phyloP scores from a whole-genome alignment of 2,797 vertebrate species.

The Vireo griseus region DNA sequence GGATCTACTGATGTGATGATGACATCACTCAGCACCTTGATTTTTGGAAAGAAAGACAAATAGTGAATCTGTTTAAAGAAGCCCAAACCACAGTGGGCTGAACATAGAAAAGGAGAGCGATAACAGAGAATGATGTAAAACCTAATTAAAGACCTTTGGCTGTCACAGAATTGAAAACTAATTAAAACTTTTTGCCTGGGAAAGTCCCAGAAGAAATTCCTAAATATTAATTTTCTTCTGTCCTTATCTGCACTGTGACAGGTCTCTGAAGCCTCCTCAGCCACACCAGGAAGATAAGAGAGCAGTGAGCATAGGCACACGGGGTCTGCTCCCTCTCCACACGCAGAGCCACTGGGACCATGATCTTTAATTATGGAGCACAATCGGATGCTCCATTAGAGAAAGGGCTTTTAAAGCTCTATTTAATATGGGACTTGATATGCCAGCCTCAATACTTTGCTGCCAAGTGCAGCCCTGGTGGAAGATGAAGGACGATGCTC shows the following conservation, averaged over 20 bases:
- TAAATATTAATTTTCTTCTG: conserved; percentile 65
- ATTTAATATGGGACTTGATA: neutral
- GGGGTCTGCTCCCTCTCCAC: neutral
- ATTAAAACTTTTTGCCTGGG: conserved; percentile 49
- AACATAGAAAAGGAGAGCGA: neutral
- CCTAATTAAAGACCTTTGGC: conserved; percentile 50
- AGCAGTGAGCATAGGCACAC: neutral
- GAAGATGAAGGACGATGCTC: neutral
- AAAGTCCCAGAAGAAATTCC: conserved; percentile 48
- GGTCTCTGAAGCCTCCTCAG: neutral
- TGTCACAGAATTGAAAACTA: neutral
- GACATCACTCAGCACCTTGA: neutral
- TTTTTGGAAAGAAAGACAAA: neutral
- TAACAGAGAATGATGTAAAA: neutral
- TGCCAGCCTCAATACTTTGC: rapidly evolving
- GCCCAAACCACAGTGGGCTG: neutral
- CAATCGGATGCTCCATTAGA: neutral
- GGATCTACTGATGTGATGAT: neutral
- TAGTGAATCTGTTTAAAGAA: neutral
- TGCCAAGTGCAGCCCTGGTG: neutral
- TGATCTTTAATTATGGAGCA: conserved; percentile 28
- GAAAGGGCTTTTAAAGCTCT: neutral
- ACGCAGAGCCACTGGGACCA: neutral
- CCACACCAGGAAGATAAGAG: neutral
- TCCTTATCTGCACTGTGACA: conserved; percentile 36